Evolutionary conservation across 2,797 vertebrate species (phyloP).

Genomic region (Micropoecilia bifurca): DNA sequence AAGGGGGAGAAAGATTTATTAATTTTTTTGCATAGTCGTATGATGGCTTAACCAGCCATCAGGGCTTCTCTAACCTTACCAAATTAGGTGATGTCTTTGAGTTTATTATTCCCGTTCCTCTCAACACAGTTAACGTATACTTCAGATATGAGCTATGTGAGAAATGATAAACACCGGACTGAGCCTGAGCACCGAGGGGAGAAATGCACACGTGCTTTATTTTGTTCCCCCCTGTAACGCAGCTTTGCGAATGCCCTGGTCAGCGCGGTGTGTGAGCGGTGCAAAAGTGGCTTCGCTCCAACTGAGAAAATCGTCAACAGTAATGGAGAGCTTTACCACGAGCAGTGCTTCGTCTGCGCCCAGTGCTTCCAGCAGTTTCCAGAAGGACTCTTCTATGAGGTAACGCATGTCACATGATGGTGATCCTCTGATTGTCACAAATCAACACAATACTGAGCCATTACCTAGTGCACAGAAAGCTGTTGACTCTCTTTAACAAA

Average conservation of each 20-base stretch:
- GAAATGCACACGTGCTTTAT: conserved; percentile 24
- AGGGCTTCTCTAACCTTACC: conserved; percentile 19
- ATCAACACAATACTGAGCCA: neutral
- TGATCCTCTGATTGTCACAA: neutral
- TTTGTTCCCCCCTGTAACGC: conserved; percentile 74
- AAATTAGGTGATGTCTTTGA: conserved; percentile 57
- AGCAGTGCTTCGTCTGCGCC: conserved; percentile 96
- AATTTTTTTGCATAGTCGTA: neutral
- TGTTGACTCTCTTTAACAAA: neutral
- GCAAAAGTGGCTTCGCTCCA: conserved; percentile 89
- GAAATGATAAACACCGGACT: conserved; percentile 42
- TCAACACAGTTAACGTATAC: conserved; percentile 45
- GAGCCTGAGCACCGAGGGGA: conserved; percentile 2
- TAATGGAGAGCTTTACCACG: conserved; percentile 95
- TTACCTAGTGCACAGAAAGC: neutral
- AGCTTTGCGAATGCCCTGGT: conserved; percentile 98
- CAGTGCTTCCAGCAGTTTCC: conserved; percentile 99
- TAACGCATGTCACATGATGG: conserved; percentile 43
- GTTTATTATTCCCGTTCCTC: conserved; percentile 36
- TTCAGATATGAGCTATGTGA: conserved; percentile 34
- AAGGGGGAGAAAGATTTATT: neutral
- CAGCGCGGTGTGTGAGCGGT: conserved; percentile 92
- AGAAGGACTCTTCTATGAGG: conserved; percentile 98
- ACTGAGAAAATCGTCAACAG: conserved; percentile 97
- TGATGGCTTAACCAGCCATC: neutral